These are phyloP conservation scores for Elmis aenea DNA, from an alignment of 2,888 invertebrate species.

Conservation along the genomic window DNA sequence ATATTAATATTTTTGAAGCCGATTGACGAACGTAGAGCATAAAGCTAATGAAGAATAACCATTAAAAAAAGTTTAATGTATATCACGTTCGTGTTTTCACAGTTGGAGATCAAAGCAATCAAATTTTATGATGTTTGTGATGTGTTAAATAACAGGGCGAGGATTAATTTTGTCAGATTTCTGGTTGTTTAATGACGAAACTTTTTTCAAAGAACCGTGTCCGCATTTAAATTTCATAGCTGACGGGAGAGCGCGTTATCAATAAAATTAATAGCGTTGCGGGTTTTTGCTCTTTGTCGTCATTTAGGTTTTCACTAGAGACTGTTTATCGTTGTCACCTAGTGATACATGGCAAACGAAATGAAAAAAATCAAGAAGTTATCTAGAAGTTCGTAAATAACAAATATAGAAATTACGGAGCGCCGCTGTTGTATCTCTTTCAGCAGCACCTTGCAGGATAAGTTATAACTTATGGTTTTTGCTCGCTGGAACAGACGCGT, in stretches of 20 bases:
- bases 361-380: conserved; percentile 31
- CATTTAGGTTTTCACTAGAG: conserved; percentile 29
- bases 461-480: conserved; percentile 30
- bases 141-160: no score
- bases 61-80: no score
- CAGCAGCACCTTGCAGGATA: conserved; percentile 29
- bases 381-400: conserved; percentile 33
- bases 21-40: no score
- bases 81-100: no score
- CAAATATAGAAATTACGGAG: conserved; percentile 31
- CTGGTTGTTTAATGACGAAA: no score
- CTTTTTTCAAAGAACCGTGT: no score
- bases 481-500: conserved; percentile 26
- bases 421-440: conserved; percentile 25
- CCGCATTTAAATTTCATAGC: conserved; percentile 22
- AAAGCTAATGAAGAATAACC: no score
- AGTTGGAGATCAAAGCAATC: no score
- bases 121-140: no score
- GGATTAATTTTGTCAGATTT: no score
- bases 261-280: conserved; percentile 39
- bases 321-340: conserved; percentile 34
- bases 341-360: conserved; percentile 30
- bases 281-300: conserved; percentile 35
- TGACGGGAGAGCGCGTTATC: conserved; percentile 33
- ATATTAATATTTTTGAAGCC: no score